Percentiles rank a stretch among this genome's conserved stretches.
Evolutionary conservation across 2,888 invertebrate species (phyloP).

Genomic region (Ariolimax columbianus): DNA sequence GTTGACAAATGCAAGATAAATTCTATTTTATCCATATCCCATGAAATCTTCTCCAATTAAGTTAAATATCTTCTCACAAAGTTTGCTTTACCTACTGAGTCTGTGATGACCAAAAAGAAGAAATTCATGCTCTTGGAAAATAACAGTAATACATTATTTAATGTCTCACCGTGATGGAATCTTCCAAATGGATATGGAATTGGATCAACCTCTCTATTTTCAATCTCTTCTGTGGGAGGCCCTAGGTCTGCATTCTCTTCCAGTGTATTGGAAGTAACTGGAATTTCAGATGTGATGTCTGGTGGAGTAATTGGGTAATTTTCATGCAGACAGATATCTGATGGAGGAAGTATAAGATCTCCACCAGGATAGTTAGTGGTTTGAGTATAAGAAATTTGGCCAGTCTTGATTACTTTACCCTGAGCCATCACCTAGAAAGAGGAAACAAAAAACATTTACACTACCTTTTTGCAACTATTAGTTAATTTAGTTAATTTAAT

Average conservation of each 20-base stretch:
- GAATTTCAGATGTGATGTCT: not conserved
- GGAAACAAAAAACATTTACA: not conserved
- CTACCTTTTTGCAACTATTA: not conserved
- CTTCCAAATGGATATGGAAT: too few species aligned
- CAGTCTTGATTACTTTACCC: constrained; percentile 56
- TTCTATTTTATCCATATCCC: too few species aligned
- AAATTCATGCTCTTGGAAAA: not conserved
- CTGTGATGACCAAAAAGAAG: not conserved
- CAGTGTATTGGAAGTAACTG: not conserved
- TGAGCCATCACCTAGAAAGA: constrained; percentile 59
- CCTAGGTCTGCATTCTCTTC: not conserved
- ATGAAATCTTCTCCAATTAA: too few species aligned
- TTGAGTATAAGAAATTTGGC: constrained; percentile 46
- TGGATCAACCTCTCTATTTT: too few species aligned
- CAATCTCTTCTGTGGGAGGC: not conserved
- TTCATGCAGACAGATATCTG: constrained; percentile 12
- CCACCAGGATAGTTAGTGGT: constrained; percentile 13
- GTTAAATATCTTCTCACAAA: not conserved
- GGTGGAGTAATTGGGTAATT: not conserved
- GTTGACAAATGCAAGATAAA: too few species aligned
- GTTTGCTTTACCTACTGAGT: not conserved
- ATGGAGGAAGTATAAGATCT: constrained; percentile 19
- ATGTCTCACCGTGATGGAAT: too few species aligned
- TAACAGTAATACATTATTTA: too few species aligned
- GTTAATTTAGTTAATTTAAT: not conserved